A percentile compares a stretch with the other conserved stretches of the same genome.
phyloP scores from a whole-genome alignment of 2,888 invertebrate genomes.

The Macrophya annulata region DNA sequence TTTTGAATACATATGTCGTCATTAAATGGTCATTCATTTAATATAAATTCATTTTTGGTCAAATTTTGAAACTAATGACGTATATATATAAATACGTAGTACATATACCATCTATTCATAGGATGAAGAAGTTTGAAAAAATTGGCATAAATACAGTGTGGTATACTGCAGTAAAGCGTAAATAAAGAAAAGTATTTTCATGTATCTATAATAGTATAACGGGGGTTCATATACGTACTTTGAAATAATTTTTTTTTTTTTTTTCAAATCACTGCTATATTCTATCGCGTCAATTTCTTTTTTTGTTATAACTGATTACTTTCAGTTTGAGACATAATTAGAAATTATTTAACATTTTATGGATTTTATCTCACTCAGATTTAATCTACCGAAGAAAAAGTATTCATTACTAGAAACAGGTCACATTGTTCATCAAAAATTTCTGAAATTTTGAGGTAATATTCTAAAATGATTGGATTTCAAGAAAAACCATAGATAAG shows the following conservation, averaged over 20 bases:
- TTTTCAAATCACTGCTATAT: not conserved
- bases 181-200: not conserved
- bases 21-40: not conserved
- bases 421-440: not conserved
- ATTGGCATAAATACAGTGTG: conserved; percentile 31
- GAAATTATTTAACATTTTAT: too few species aligned
- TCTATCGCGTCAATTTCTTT: not conserved
- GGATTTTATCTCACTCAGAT: too few species aligned
- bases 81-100: not conserved
- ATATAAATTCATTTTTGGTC: not conserved
- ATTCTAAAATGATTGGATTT: too few species aligned
- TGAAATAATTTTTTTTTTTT: not conserved
- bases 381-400: too few species aligned
- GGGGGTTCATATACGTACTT: not conserved
- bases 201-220: too few species aligned
- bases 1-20: conserved; percentile 32
- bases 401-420: too few species aligned
- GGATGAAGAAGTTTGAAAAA: not conserved
- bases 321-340: not conserved
- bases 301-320: not conserved
- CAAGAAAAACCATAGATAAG: too few species aligned
- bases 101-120: not conserved
- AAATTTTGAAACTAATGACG: not conserved
- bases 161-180: conserved; percentile 16
- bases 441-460: too few species aligned